Base-by-base conservation (phyloP, 2,888 invertebrate species). In the Sylvicola cinctus region DNA sequence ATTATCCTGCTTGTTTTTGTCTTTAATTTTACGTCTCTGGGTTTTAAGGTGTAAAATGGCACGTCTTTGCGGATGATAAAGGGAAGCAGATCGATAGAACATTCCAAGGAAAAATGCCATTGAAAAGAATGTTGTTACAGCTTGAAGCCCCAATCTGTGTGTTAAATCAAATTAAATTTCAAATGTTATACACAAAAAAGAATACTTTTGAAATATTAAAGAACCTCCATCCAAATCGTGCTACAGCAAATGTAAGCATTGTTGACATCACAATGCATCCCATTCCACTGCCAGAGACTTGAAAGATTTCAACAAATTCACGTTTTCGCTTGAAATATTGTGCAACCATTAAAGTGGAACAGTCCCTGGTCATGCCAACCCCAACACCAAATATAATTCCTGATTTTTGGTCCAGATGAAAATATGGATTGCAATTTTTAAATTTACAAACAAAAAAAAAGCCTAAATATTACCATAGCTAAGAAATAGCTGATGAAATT, bases 11-110 rank as follows among this genome's bases (percentile, higher is more conserved):
- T 75, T 75, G 49, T 71, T 78, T 48, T 75, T 74, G 50, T 79
- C 78, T 53, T 80, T 78, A 62, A 79, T 74, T 56, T 79, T 80
- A 41, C 78, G 63, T 51, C 83, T 81, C 54, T 85, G 84, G 57
- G 81, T 84, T 58, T 85, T 87, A 47, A 87, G 69, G 54, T 87
- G 85, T 29, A 87, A 64, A 45, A 87, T 85, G 38, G 84, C 85
- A 39, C 84, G 65, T 37, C 85, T 58, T 51, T 85, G 81, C 0
- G 85, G 85, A 52, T 87, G 85, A 57, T 87, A 87, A 7, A 87
- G 63, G 0, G 84, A 83, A 1, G 85, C 84, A 5, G 84, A 84
- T 23, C 87, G 72, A 59, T 85, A 87, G 59, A 83, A 79, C 4
- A 80, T 81, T 34, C 84, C 85, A 20, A 85, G 65, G 47, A 85